Evolutionary conservation across 2,113 vertebrate genomes (phyloP).

Genomic region (Perccottus glenii): DNA sequence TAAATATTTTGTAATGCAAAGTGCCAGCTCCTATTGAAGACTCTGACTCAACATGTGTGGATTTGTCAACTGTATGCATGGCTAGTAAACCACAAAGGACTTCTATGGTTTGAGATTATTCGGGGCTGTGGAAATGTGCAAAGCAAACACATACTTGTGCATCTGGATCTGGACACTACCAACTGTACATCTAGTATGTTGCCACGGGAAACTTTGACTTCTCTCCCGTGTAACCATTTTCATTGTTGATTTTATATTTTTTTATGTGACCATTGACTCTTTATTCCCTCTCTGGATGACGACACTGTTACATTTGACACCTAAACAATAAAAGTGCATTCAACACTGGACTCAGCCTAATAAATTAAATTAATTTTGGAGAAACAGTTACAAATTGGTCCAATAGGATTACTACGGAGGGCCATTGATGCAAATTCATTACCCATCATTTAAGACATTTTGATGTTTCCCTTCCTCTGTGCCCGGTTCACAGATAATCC

Average conservation of each 20-base stretch:
- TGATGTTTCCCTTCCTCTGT: too few species aligned
- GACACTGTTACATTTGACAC: conserved; percentile 81
- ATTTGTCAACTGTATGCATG: conserved; percentile 72
- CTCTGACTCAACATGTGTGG: conserved; percentile 64
- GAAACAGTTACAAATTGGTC: too few species aligned
- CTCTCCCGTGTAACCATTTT: conserved; percentile 66
- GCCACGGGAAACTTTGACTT: conserved; percentile 57
- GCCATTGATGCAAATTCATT: too few species aligned
- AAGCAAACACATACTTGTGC: conserved; percentile 60
- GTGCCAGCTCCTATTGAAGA: conserved; percentile 71
- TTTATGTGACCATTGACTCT: conserved; percentile 80
- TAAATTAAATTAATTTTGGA: too few species aligned
- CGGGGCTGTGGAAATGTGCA: conserved; percentile 70
- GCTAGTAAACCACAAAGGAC: conserved; percentile 70
- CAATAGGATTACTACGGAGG: too few species aligned
- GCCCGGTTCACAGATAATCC: too few species aligned
- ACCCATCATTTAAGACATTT: too few species aligned
- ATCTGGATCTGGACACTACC: conserved; percentile 70
- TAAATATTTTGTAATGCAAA: conserved; percentile 74
- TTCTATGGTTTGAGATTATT: conserved; percentile 61
- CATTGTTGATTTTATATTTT: conserved; percentile 83
- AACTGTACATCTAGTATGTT: conserved; percentile 63
- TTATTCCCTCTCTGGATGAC: conserved; percentile 73
- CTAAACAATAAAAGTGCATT: conserved; percentile 80
- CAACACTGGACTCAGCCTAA: conserved; percentile 74